These are phyloP conservation scores for Neoscelio sp. DNA, from an alignment of 2,888 invertebrate species.

Conservation along the genomic window DNA sequence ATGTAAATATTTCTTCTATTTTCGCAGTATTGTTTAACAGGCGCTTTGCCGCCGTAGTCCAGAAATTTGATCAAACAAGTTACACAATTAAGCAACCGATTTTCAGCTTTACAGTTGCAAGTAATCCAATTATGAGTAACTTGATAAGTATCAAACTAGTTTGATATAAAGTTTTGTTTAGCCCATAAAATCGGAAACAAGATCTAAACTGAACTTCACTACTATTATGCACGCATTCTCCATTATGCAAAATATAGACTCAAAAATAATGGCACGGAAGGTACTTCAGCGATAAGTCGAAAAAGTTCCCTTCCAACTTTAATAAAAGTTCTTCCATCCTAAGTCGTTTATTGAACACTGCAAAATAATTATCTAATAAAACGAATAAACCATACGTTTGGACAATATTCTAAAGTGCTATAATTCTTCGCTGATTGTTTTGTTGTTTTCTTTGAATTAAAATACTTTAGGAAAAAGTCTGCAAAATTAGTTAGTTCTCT, in stretches of 20 bases:
- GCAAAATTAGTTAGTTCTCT: neutral
- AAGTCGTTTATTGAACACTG: too few species aligned
- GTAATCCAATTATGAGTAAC: conserved; percentile 54
- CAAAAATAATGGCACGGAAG: conserved; percentile 9
- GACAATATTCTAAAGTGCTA: too few species aligned
- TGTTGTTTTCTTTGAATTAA: too few species aligned
- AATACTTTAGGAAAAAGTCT: too few species aligned
- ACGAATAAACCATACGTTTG: too few species aligned
- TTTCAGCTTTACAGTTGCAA: conserved; percentile 51
- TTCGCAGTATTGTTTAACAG: conserved; percentile 23
- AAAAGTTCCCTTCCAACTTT: too few species aligned
- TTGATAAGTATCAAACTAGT: conserved; percentile 60
- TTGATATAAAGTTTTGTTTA: conserved; percentile 41
- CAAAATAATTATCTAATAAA: too few species aligned
- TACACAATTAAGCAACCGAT: conserved; percentile 46
- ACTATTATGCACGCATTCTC: neutral
- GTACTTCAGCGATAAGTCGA: too few species aligned
- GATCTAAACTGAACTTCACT: conserved; percentile 27
- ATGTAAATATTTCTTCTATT: conserved; percentile 19
- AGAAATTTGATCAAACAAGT: conserved; percentile 55
- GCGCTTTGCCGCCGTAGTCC: neutral
- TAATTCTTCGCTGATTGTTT: too few species aligned
- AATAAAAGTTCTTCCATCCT: too few species aligned
- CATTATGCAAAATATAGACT: neutral
- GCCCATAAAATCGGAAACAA: conserved; percentile 45